phyloP scores from a whole-genome alignment of 2,888 invertebrate species.

The Malthinus flaveolus region DNA sequence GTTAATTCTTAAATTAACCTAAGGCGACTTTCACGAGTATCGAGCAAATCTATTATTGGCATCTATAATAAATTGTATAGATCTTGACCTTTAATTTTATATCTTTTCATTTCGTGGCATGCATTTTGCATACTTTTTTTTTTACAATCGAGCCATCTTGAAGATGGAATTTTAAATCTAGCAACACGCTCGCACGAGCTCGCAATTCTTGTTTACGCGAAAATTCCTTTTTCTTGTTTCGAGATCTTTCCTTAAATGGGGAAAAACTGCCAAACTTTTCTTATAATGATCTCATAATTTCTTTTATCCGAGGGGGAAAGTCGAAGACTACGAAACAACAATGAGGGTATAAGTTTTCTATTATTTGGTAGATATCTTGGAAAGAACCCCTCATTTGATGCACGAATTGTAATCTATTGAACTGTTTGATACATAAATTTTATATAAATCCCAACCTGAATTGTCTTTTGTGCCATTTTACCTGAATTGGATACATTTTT shows the following conservation, averaged over 20 bases:
- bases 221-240: not conserved
- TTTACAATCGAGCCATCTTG: too few relatives aligned
- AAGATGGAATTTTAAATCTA: too few relatives aligned
- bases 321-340: not conserved
- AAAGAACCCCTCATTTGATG: not conserved
- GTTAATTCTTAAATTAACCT: not conserved
- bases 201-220: too few relatives aligned
- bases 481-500: slow-evolving; percentile 12
- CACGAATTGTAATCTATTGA: not conserved
- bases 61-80: slow-evolving; percentile 2
- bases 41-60: slow-evolving; percentile 11
- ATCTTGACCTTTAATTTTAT: slow-evolving; percentile 11
- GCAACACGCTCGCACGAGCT: too few relatives aligned
- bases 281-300: slow-evolving; percentile 2
- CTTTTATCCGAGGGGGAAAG: not conserved
- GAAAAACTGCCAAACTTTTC: slow-evolving; percentile 2
- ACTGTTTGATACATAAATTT: slow-evolving; percentile 6
- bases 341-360: not conserved
- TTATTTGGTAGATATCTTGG: not conserved
- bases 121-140: not conserved
- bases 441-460: slow-evolving; percentile 12
- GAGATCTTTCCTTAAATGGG: not conserved
- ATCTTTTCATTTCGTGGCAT: not conserved
- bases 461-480: slow-evolving; percentile 9
- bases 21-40: slow-evolving; percentile 11